Evolutionary conservation across 2,797 vertebrate genomes (phyloP), one percentile per base, ranked within the genome.

Genomic region (Neopelma chrysocephalum): DNA sequence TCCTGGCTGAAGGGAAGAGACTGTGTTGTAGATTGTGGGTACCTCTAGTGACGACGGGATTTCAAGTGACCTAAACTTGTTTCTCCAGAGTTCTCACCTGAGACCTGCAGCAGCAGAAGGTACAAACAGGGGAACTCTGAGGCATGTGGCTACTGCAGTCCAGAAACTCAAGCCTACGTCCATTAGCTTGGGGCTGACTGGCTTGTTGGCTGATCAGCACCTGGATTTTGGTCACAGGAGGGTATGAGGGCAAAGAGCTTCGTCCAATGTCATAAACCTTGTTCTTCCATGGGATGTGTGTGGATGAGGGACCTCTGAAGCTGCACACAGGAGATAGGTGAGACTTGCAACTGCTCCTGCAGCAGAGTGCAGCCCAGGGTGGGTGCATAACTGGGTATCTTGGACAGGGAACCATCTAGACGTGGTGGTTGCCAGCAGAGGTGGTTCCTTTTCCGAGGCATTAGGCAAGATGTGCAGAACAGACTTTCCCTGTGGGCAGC

Each of bases 131-230:
- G n/a, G 19, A 90, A 26, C 31, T 45, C 64, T 60, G 65, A 58
- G 31, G 29, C 3, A 3, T 1, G 27, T 54, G 66, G 45, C 31
- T 53, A 0, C 51, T 1, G 4, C 36, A 53, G 38, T 16, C 42
- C n/a, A 23, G 65, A 54, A 91, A 11, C 26, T 65, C 53, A 48
- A 62, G 42, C 27, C 62, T 3, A 0, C 25, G 75, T 69, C n/a
- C 23, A 50, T 34, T 68, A 65, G 9, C 11, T 20, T 75, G 54
- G 10, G 16, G 27, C 3, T 70, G 29, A 6, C 31, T 47, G 64
- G 22, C 14, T 76, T 54, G 45, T 56, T 87, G 75, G 31, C 47
- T 47, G 47, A 13, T 51, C 40, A 78, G 9, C 31, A 25, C 2
- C 26, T n/a, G 62, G 22, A 13, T 10, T 93, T 84, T 36, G 40